These are phyloP conservation scores for Cololabis saira DNA, from an alignment of 2,113 vertebrate species.

Conservation along the genomic window DNA sequence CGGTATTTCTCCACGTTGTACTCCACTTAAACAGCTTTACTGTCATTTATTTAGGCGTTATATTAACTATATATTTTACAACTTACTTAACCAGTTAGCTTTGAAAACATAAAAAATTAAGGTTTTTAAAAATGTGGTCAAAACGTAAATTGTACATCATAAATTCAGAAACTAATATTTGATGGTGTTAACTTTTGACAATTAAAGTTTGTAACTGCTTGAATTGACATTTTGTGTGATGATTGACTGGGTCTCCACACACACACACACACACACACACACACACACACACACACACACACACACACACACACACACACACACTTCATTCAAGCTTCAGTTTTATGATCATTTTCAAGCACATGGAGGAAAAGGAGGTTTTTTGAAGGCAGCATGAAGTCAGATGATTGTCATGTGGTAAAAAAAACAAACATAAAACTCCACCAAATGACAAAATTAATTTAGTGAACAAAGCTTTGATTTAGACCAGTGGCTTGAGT, in stretches of 20 bases:
- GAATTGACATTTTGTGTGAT: slow-evolving; percentile 41
- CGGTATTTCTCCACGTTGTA: slow-evolving; percentile 12
- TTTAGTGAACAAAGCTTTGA: no score
- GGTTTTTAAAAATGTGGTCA: slow-evolving; percentile 58
- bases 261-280: background rate
- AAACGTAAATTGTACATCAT: slow-evolving; percentile 33
- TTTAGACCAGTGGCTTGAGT: no score
- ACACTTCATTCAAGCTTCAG: background rate
- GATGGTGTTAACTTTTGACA: slow-evolving; percentile 73
- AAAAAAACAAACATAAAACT: no score
- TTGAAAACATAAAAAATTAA: slow-evolving; percentile 32
- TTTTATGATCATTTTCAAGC: no score
- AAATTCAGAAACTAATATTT: slow-evolving; percentile 55
- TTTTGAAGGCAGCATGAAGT: no score
- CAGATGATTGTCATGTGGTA: no score
- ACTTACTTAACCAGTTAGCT: slow-evolving; percentile 52
- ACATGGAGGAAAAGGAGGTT: no score
- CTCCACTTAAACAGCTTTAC: slow-evolving; percentile 16
- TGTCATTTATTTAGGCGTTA: slow-evolving; percentile 30
- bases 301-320: background rate
- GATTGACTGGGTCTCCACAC: background rate
- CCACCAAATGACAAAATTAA: no score
- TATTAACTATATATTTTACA: slow-evolving; percentile 62
- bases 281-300: background rate
- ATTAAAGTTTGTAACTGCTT: slow-evolving; percentile 78